These are phyloP conservation scores for Pemphredon lugubris DNA, from an alignment of 2,888 invertebrate species.

Conservation along the genomic window DNA sequence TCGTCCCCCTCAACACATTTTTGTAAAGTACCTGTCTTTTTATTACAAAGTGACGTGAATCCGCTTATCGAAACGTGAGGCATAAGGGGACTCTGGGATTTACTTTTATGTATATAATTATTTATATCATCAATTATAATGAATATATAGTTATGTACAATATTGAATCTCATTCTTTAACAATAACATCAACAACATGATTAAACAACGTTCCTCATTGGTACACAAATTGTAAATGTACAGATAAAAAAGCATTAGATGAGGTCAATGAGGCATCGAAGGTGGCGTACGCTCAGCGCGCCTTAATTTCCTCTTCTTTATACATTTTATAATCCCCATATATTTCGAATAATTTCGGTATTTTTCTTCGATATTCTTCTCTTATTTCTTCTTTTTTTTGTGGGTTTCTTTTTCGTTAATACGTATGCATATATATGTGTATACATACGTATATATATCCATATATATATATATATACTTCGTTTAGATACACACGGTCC, in stretches of 20 bases:
- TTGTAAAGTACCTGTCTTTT: slow-evolving; percentile 61
- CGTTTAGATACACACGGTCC: slow-evolving; percentile 71
- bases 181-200: slow-evolving; percentile 90
- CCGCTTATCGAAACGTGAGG: slow-evolving; percentile 62
- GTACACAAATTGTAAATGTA: slow-evolving; percentile 82
- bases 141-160: slow-evolving; percentile 89
- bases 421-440: slow-evolving; percentile 43
- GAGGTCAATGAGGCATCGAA: slow-evolving; percentile 81
- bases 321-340: slow-evolving; percentile 61
- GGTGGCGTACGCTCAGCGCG: slow-evolving; percentile 78
- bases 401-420: slow-evolving; percentile 47
- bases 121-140: slow-evolving; percentile 85
- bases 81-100: slow-evolving; percentile 64
- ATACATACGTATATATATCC: slow-evolving; percentile 18
- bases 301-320: slow-evolving; percentile 67
- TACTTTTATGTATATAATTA: slow-evolving; percentile 80
- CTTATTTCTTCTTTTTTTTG: slow-evolving; percentile 44
- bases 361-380: slow-evolving; percentile 27
- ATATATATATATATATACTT: slow-evolving; percentile 51
- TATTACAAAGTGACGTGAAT: slow-evolving; percentile 64
- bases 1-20: slow-evolving; percentile 41
- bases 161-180: slow-evolving; percentile 89
- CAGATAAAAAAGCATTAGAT: slow-evolving; percentile 81
- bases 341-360: slow-evolving; percentile 40
- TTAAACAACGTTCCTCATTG: slow-evolving; percentile 82